phyloP scores from a whole-genome alignment of 2,113 vertebrate genomes.

The Ailuropoda melanoleuca region DNA sequence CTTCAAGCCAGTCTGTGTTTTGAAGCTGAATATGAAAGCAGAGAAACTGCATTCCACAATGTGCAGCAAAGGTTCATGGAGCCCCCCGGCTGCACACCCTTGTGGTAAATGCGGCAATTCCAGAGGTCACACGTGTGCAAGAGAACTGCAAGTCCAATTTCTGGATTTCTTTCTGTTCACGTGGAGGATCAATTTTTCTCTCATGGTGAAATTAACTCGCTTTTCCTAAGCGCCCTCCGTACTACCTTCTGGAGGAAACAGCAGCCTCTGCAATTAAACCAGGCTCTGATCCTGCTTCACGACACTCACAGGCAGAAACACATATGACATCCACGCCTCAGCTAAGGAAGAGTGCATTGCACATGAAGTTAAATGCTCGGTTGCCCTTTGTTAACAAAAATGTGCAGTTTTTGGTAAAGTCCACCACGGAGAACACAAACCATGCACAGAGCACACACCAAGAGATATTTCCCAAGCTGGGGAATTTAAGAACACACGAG shows the following conservation, averaged over 20 bases:
- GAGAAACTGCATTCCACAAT: not conserved
- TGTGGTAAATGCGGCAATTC: fast-evolving
- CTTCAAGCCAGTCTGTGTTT: not conserved
- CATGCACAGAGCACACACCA: not conserved
- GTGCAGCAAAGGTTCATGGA: fast-evolving
- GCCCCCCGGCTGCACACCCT: not conserved
- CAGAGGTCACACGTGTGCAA: not conserved
- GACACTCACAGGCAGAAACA: not conserved
- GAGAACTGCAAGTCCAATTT: not conserved
- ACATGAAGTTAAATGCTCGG: constrained; percentile 8
- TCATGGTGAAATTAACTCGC: not conserved
- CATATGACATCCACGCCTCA: fast-evolving
- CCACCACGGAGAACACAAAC: constrained; percentile 68
- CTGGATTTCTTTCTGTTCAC: not conserved
- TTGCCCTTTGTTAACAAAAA: constrained; percentile 82
- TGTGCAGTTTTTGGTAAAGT: constrained; percentile 77
- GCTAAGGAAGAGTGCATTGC: not conserved
- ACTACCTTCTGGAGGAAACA: not conserved
- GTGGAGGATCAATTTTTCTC: not conserved
- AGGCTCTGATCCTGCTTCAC: fast-evolving
- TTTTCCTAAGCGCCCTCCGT: too few species aligned
- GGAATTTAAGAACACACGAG: not conserved
- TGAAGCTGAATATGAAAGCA: not conserved
- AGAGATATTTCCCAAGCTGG: not conserved
- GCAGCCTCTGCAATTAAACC: not conserved